Evolutionary conservation across 1,140 invertebrate genomes (phyloP), one percentile per base, ranked within the genome.

Genomic region (Cotesia glomerata): DNA sequence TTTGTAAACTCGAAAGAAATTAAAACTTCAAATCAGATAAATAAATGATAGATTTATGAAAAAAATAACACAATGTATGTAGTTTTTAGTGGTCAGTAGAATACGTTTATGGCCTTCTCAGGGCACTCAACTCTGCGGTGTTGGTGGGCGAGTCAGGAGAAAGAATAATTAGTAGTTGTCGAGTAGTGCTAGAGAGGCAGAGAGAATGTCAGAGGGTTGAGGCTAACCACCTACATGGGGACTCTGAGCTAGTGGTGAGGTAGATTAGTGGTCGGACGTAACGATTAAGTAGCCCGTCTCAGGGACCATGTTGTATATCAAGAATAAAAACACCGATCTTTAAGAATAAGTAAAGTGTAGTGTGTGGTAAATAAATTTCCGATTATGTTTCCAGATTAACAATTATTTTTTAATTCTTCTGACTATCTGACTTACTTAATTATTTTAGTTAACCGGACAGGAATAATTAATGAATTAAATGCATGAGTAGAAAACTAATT

Each of bases 131-230:
- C 63, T 62, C 69, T 76, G 70, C 69, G 75, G 74, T 70, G 71
- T 74, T 76, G 76, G 77, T 74, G 75, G 74, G 76, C 64, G 75
- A 73, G 76, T 78, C 76, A 77, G 77, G 78, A 76, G 79, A 82
- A 82, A 82, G 81, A 81, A 82, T 82, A 82, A 82, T 82, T 81
- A 82, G 81, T 79, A 79, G 79, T 78, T 78, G 79, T 79, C 79
- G 75, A 76, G 79, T 75, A 75, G 66, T 77, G 35, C 14, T 36
- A 63, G 26, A 70, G 45, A 58, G 51, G 62, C n/a, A 34, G 39
- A 52, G 64, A 18, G 64, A 26, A 35, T 49, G 69, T 39, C 18
- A 34, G 51, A 52, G 73, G 74, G 75, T 72, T 78, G 78, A 78
- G 78, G 77, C 75, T 79, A 81, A 80, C 79, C 78, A 75, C 78